A percentile compares a stretch with the other conserved stretches of the same genome.
phyloP scores from a whole-genome alignment of 2,797 vertebrate species.

The Scomberomorus guttatus region DNA sequence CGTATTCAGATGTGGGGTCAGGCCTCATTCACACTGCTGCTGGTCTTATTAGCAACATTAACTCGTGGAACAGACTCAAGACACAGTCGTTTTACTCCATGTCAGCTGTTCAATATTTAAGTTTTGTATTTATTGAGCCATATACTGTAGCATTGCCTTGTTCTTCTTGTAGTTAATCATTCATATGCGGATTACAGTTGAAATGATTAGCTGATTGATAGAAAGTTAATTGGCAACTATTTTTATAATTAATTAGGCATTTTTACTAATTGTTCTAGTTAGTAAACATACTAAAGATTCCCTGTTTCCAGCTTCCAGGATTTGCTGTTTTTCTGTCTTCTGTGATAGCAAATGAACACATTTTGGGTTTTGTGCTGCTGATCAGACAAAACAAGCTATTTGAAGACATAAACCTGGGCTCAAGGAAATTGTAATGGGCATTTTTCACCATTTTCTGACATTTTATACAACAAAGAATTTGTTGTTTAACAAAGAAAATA shows the following conservation, averaged over 20 bases:
- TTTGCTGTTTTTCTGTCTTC: neutral
- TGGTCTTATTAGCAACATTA: slow-evolving; percentile 51
- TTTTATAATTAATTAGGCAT: too few relatives aligned
- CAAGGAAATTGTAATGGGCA: neutral
- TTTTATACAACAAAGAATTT: too few relatives aligned
- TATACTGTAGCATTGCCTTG: neutral
- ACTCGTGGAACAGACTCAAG: slow-evolving; percentile 23
- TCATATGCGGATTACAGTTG: neutral
- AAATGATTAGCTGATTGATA: neutral
- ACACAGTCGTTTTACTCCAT: neutral
- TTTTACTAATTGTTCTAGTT: too few relatives aligned
- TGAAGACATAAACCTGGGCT: neutral
- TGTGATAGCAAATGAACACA: neutral
- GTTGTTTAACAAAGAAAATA: too few relatives aligned
- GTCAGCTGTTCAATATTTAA: neutral
- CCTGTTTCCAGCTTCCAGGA: neutral
- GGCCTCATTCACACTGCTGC: slow-evolving; percentile 43
- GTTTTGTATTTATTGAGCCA: neutral
- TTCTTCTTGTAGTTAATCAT: neutral
- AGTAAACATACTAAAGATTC: neutral
- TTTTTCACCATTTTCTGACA: neutral
- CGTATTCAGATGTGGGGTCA: slow-evolving; percentile 56
- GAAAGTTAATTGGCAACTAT: too few relatives aligned
- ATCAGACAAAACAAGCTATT: neutral
- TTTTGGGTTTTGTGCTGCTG: neutral